Evolutionary conservation across 1,140 invertebrate species (phyloP).

Genomic region (Aphaenogaster ashmeadi): DNA sequence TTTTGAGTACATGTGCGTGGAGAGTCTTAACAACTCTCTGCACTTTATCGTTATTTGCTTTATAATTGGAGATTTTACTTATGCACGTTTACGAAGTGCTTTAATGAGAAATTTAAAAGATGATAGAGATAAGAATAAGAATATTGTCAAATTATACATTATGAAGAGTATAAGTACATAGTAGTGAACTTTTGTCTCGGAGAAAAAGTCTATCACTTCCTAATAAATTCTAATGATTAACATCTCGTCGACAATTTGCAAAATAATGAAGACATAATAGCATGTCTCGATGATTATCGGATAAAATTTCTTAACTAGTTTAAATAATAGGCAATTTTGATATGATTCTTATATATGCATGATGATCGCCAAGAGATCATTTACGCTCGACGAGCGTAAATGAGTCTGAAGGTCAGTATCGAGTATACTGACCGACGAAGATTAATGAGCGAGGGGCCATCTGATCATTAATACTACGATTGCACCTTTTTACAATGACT

Average conservation of each 20-base stretch:
- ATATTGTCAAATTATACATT: slow-evolving; percentile 13
- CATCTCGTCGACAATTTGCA: neutral
- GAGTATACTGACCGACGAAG: slow-evolving; percentile 76
- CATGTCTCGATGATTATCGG: neutral
- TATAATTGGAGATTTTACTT: neutral
- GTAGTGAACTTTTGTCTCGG: neutral
- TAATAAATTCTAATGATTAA: neutral
- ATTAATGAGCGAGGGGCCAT: slow-evolving; percentile 86
- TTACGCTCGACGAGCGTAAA: slow-evolving; percentile 71
- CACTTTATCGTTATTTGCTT: slow-evolving; percentile 17
- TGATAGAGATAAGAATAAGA: neutral
- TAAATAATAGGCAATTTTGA: slow-evolving; percentile 17
- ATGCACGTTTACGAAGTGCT: neutral
- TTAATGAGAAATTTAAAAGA: slow-evolving; percentile 5
- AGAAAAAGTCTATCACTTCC: neutral
- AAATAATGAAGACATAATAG: neutral
- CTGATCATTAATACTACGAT: slow-evolving; percentile 76
- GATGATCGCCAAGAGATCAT: slow-evolving; percentile 84
- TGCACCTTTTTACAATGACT: slow-evolving; percentile 15
- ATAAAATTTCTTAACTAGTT: neutral
- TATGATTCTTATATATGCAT: slow-evolving; percentile 60
- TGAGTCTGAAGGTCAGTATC: slow-evolving; percentile 79
- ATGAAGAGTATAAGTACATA: neutral
- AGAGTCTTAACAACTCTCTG: neutral
- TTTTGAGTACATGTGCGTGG: slow-evolving; percentile 2